Conservation (phyloP, 2,888 invertebrate genomes). For the Troides helena region DNA sequence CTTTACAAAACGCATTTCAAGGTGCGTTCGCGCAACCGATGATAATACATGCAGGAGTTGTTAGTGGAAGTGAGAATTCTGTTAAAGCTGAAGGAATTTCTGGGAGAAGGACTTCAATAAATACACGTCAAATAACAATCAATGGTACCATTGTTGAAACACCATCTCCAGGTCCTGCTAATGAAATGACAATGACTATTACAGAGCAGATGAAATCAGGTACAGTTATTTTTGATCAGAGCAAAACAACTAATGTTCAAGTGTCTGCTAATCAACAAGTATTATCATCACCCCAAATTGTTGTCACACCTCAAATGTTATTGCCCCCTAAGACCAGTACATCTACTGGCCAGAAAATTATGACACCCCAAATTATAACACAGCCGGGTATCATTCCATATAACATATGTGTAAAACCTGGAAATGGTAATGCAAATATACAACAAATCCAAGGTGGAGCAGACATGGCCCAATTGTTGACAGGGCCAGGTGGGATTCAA, state of each 20-base stretch:
- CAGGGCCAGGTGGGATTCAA: slow-evolving; percentile 73
- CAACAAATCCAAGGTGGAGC: slow-evolving; percentile 69
- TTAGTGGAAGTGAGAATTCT: slow-evolving; percentile 69
- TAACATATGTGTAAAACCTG: slow-evolving; percentile 75
- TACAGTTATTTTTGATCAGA: slow-evolving; percentile 73
- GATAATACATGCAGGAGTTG: slow-evolving; percentile 73
- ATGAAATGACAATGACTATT: slow-evolving; percentile 76
- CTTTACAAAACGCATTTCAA: slow-evolving; percentile 75
- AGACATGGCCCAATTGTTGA: slow-evolving; percentile 70
- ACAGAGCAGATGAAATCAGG: slow-evolving; percentile 76
- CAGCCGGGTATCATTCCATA: slow-evolving; percentile 71
- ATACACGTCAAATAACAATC: slow-evolving; percentile 76
- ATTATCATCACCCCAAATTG: slow-evolving; percentile 73
- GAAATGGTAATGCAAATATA: slow-evolving; percentile 61
- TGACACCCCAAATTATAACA: slow-evolving; percentile 70
- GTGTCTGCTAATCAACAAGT: slow-evolving; percentile 72
- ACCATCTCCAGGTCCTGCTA: slow-evolving; percentile 74
- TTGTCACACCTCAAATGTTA: slow-evolving; percentile 76
- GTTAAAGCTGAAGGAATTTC: slow-evolving; percentile 75
- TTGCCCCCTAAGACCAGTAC: slow-evolving; percentile 70
- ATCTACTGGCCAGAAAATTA: slow-evolving; percentile 63
- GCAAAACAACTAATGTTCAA: slow-evolving; percentile 70
- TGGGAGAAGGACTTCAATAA: slow-evolving; percentile 73
- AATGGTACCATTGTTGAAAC: slow-evolving; percentile 78
- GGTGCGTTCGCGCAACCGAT: slow-evolving; percentile 75